Evolutionary conservation across 2,113 vertebrate genomes (phyloP).

Genomic region (Oryzias curvinotus): DNA sequence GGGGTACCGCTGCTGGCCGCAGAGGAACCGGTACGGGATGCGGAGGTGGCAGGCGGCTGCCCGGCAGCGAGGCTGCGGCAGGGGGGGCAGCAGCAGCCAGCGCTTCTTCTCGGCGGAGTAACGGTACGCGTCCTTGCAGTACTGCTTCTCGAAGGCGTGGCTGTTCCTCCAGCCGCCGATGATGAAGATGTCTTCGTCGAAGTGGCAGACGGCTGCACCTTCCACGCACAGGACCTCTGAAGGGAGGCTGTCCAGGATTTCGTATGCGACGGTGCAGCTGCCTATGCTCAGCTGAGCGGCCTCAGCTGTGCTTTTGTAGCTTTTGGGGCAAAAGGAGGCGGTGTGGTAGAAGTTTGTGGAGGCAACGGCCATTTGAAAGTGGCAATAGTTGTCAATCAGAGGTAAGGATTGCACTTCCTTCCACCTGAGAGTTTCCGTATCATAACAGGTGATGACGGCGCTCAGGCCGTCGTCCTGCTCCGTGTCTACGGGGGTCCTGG

Average conservation of each 20-base stretch:
- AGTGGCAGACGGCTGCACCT: conserved; percentile 90
- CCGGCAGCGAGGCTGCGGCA: conserved; percentile 92
- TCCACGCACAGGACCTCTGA: conserved; percentile 91
- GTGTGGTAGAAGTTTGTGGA: conserved; percentile 94
- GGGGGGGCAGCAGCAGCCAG: conserved; percentile 86
- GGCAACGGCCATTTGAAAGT: conserved; percentile 91
- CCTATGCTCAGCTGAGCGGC: conserved; percentile 83
- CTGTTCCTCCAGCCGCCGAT: conserved; percentile 97
- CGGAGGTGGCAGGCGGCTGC: conserved; percentile 90
- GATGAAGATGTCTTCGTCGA: conserved; percentile 91
- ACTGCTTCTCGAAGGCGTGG: conserved; percentile 91
- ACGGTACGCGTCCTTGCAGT: conserved; percentile 91
- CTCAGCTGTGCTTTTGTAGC: conserved; percentile 83
- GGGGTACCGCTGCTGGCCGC: conserved; percentile 87
- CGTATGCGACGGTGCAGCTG: conserved; percentile 78
- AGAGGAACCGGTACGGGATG: conserved; percentile 86
- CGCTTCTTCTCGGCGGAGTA: conserved; percentile 90
- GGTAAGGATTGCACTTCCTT: conserved; percentile 91
- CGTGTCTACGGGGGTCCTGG: conserved; percentile 88
- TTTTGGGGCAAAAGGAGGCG: conserved; percentile 91
- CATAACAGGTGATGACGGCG: conserved; percentile 86
- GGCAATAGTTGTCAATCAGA: conserved; percentile 90
- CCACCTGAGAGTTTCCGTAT: conserved; percentile 89
- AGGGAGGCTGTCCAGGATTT: conserved; percentile 92
- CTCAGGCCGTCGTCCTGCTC: conserved; percentile 89